Conservation (phyloP, 2,113 vertebrate species). For the Alces alces region DNA sequence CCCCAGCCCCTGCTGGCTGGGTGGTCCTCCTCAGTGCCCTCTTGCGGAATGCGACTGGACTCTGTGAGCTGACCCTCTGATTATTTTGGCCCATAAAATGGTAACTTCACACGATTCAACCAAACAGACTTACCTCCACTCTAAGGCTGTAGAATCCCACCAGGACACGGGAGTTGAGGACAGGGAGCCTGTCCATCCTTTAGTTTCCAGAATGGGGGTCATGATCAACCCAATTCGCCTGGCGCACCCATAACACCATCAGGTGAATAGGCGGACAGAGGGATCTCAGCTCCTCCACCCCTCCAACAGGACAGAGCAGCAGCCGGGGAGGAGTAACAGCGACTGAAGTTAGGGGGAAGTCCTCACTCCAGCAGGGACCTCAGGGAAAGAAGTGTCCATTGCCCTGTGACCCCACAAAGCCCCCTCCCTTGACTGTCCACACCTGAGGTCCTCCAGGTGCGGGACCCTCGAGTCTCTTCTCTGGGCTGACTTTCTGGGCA, state of each 20-base stretch:
- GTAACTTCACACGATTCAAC: neutral
- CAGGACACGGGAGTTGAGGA: accelerated
- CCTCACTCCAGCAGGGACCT: neutral
- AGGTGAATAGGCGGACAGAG: too few species aligned
- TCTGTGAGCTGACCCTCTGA: neutral
- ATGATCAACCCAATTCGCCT: accelerated
- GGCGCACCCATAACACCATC: too few species aligned
- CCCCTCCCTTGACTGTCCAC: neutral
- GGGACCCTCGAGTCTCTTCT: neutral
- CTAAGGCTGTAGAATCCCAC: accelerated
- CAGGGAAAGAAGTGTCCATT: neutral
- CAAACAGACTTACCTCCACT: neutral
- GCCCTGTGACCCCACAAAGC: too few species aligned
- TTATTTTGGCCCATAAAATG: too few species aligned
- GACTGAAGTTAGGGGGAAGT: neutral
- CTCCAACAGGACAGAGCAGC: neutral
- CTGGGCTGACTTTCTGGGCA: neutral
- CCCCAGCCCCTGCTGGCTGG: neutral
- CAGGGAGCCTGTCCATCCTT: neutral
- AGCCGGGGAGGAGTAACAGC: accelerated
- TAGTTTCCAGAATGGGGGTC: neutral
- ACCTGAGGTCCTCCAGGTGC: neutral
- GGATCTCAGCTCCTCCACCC: neutral
- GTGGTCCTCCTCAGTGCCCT: too few species aligned
- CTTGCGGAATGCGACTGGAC: accelerated